Percentiles rank a stretch among this genome's conserved stretches.
These are phyloP conservation scores for Bhutanitis thaidina DNA, from an alignment of 2,888 invertebrate genomes.

Conservation along the genomic window DNA sequence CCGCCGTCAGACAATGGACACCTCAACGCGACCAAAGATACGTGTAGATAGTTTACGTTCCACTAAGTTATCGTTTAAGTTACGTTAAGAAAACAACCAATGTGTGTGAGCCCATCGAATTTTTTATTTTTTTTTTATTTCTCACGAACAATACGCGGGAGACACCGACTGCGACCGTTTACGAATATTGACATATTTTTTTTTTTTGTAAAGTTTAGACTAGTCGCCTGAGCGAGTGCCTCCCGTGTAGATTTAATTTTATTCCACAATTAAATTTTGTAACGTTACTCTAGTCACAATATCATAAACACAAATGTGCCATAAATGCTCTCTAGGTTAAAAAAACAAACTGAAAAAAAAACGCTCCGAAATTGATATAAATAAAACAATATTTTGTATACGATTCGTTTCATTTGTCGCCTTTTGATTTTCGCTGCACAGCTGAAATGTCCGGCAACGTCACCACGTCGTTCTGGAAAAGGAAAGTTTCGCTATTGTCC, in stretches of 20 bases:
- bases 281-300: constrained; percentile 58
- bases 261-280: constrained; percentile 35
- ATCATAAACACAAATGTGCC: constrained; percentile 53
- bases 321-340: constrained; percentile 51
- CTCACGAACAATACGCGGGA: neutral
- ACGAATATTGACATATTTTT: too few relatives aligned
- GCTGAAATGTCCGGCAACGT: constrained; percentile 39
- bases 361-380: constrained; percentile 31
- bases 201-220: too few relatives aligned
- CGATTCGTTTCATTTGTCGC: constrained; percentile 25
- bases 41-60: constrained; percentile 42
- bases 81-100: constrained; percentile 22
- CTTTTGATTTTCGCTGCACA: constrained; percentile 33
- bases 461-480: constrained; percentile 30
- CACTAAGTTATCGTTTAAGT: constrained; percentile 24
- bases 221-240: constrained; percentile 26
- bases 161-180: neutral
- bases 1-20: constrained; percentile 47
- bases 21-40: constrained; percentile 72
- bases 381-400: constrained; percentile 30
- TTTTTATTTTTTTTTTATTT: constrained; percentile 20
- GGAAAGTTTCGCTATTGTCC: too few relatives aligned
- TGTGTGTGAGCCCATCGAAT: constrained; percentile 25
- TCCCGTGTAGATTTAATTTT: constrained; percentile 31
- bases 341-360: constrained; percentile 29